Evolutionary conservation across 2,797 vertebrate genomes (phyloP), one percentile per base, ranked within the genome.

Genomic region (Pipistrellus nathusii): DNA sequence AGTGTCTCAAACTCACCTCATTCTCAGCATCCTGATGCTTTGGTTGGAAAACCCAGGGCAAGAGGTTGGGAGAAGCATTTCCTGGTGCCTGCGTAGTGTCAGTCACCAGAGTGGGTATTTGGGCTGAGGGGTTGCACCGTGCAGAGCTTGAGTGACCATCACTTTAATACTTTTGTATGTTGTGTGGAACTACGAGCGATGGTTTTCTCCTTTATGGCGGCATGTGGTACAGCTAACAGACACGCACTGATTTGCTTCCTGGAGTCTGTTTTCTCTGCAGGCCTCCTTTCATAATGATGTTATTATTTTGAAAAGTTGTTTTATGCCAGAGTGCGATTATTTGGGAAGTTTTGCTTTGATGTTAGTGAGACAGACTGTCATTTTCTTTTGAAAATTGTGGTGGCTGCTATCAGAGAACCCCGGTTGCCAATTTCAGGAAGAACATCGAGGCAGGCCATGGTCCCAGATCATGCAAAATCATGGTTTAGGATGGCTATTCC

Each of bases 201-300:
- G 18, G 9, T 32, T 88, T 87, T 51, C 30, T 15, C 20, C 41
- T 88, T 86, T 44, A 0, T 8, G 0, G 48, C 4, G 7, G 18
- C 25, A 1, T 4, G 0, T 35, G n/a, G 57, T 41, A 17, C 3
- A 12, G 4, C 5, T 3, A 0, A 18, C 1, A 25, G 5, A 1
- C 5, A 10, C 9, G 32, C n/a, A 1, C 1, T 7, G 30, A 57
- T 18, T 6, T 4, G 17, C 27, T 72, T 72, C 30, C 59, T 12
- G 3, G 69, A 20, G 5, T 72, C 38, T 66, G 46, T 68, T 57
- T 55, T 46, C 13, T 68, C 46, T 3, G 9, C 11, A 0, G 4
- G 21, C n/a, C 18, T 90, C 88, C 13, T 48, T 59, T 71, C 38
- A n/a, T 2, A 1, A 59, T 35, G 30, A 90, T 21, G 3, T 27